Evolutionary conservation across 2,797 vertebrate genomes (phyloP).

Genomic region (Trachurus trachurus): DNA sequence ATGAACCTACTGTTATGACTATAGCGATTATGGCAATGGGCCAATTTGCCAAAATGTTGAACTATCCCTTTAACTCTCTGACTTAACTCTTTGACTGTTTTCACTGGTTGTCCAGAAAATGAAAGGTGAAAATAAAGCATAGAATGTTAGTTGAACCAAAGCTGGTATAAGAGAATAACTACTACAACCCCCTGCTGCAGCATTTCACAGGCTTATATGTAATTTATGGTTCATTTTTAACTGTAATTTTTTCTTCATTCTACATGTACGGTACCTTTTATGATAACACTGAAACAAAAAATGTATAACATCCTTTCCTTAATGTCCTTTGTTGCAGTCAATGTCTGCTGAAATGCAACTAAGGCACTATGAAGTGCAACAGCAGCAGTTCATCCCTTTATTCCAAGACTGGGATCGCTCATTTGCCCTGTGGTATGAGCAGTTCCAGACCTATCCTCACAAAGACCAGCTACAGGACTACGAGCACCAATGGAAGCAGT

Average conservation of each 20-base stretch:
- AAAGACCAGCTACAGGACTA: slow-evolving; percentile 97
- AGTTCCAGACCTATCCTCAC: slow-evolving; percentile 95
- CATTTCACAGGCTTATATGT: background rate
- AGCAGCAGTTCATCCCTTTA: slow-evolving; percentile 93
- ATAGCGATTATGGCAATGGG: too few relatives aligned
- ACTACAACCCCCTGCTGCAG: background rate
- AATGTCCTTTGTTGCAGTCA: slow-evolving; percentile 81
- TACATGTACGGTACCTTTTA: background rate
- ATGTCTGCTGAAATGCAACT: slow-evolving; percentile 94
- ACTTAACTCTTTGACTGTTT: background rate
- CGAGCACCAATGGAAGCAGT: slow-evolving; percentile 96
- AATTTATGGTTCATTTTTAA: background rate
- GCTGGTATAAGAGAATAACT: background rate
- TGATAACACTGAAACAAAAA: background rate
- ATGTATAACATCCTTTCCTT: background rate
- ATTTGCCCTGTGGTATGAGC: slow-evolving; percentile 94
- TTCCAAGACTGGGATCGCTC: slow-evolving; percentile 94
- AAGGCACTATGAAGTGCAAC: slow-evolving; percentile 93
- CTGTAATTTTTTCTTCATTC: slow-evolving; percentile 1
- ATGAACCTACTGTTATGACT: too few relatives aligned
- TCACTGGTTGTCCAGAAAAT: background rate
- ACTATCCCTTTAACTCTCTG: too few relatives aligned
- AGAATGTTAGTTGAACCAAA: background rate
- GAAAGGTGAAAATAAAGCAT: background rate
- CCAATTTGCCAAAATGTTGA: too few relatives aligned